Conservation (phyloP, 2,888 invertebrate genomes). For the Rhorus exstirpatorius region DNA sequence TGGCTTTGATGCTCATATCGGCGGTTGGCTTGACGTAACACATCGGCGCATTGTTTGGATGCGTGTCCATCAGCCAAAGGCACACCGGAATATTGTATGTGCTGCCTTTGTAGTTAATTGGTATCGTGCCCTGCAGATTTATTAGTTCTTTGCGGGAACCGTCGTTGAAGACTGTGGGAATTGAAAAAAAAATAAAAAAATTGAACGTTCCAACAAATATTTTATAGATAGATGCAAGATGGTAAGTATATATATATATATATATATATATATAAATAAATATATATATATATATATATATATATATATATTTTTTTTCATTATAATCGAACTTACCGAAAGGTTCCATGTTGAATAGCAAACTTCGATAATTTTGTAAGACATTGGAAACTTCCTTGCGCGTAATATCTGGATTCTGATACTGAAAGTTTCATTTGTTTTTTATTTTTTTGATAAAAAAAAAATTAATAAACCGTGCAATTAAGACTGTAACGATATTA, state of each 20-base stretch:
- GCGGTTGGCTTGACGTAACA: constrained; percentile 97
- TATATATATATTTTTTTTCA: not conserved
- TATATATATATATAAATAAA: too few relatives aligned
- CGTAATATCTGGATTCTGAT: constrained; percentile 90
- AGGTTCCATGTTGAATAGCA: constrained; percentile 89
- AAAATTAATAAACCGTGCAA: too few relatives aligned
- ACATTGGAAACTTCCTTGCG: constrained; percentile 90
- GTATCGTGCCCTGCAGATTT: constrained; percentile 96
- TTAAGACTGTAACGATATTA: not conserved
- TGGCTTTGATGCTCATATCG: constrained; percentile 98
- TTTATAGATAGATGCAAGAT: too few relatives aligned
- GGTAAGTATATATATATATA: too few relatives aligned
- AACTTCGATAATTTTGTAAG: constrained; percentile 89
- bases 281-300: too few relatives aligned
- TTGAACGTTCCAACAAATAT: too few relatives aligned
- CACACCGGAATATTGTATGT: constrained; percentile 98
- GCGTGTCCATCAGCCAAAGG: constrained; percentile 98
- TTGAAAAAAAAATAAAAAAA: constrained; percentile 48
- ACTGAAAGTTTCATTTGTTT: constrained; percentile 87
- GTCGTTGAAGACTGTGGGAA: constrained; percentile 93
- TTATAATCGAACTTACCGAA: constrained; percentile 88
- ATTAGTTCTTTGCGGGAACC: constrained; percentile 93
- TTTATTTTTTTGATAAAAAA: not conserved
- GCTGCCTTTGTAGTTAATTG: constrained; percentile 94
- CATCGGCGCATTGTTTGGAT: constrained; percentile 98